phyloP scores from a whole-genome alignment of 37 sponge, comb jelly and placozoan genomes.

The Tethya wilhelma region DNA sequence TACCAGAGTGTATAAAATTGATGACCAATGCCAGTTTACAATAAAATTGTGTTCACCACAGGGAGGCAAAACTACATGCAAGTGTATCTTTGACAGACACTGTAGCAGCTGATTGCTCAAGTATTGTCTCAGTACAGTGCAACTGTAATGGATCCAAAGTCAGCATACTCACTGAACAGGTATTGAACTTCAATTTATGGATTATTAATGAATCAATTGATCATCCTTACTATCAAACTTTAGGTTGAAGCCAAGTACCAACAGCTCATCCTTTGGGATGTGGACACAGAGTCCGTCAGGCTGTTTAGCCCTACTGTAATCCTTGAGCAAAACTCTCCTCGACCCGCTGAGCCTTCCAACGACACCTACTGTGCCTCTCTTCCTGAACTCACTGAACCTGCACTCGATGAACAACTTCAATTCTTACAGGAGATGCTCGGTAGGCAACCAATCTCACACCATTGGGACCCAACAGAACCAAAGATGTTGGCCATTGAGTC shows the following conservation, averaged over 20 bases:
- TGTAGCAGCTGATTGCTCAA: neutral
- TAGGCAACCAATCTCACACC: constrained; percentile 13
- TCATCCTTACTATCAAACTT: too few species aligned
- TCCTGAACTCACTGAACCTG: constrained; percentile 23
- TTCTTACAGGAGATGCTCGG: constrained; percentile 24
- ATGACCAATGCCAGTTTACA: neutral
- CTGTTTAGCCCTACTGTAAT: constrained; percentile 26
- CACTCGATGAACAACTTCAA: constrained; percentile 33
- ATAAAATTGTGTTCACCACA: constrained; percentile 80
- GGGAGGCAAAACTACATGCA: constrained; percentile 68
- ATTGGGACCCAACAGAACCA: constrained; percentile 81
- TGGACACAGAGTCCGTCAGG: constrained; percentile 34
- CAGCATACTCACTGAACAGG: constrained; percentile 58
- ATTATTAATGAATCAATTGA: too few species aligned
- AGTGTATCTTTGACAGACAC: constrained; percentile 14
- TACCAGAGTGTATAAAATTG: too few species aligned
- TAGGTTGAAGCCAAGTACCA: too few species aligned
- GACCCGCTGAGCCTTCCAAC: neutral
- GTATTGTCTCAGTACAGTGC: constrained; percentile 57
- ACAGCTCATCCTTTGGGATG: constrained; percentile 40
- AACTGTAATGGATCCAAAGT: constrained; percentile 73
- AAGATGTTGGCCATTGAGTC: constrained; percentile 47
- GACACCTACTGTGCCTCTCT: neutral
- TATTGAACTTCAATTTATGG: too few species aligned
- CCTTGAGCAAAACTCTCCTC: neutral